Conservation (phyloP, 2,113 vertebrate species). For the Struthio camelus region DNA sequence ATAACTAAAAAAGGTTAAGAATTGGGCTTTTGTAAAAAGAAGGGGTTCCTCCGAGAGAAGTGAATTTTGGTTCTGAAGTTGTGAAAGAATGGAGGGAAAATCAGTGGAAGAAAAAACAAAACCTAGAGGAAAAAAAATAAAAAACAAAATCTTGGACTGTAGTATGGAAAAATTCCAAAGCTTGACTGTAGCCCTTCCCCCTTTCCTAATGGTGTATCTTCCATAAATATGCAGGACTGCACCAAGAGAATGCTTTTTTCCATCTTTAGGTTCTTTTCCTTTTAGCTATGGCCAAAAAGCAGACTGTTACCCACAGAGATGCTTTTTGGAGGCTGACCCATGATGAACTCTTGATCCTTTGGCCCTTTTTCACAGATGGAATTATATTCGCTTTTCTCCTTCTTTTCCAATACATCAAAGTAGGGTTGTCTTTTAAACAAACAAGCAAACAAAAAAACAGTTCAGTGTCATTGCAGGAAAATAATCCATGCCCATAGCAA, state of each 20-base stretch:
- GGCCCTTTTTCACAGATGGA: not conserved
- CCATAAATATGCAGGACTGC: too few species aligned
- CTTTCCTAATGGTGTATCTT: rapidly evolving
- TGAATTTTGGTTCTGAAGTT: not conserved
- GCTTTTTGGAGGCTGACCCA: not conserved
- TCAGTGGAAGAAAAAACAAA: not conserved
- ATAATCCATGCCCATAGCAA: not conserved
- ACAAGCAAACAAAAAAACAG: rapidly evolving
- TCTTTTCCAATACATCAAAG: not conserved
- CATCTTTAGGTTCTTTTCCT: not conserved
- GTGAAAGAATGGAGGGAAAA: not conserved
- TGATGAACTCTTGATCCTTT: not conserved
- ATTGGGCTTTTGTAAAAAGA: not conserved
- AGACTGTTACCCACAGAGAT: not conserved
- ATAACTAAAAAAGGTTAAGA: not conserved
- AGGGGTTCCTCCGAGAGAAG: not conserved
- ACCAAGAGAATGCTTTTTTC: not conserved
- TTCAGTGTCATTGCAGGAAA: not conserved
- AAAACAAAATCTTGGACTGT: not conserved
- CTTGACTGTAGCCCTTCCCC: not conserved
- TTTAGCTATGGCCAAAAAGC: not conserved
- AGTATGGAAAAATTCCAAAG: not conserved
- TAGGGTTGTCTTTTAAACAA: not conserved
- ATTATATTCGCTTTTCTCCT: not conserved
- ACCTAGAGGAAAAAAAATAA: not conserved